A percentile compares a stretch with the other conserved stretches of the same genome.
phyloP scores from a whole-genome alignment of 2,888 invertebrate genomes.

The Actias luna region DNA sequence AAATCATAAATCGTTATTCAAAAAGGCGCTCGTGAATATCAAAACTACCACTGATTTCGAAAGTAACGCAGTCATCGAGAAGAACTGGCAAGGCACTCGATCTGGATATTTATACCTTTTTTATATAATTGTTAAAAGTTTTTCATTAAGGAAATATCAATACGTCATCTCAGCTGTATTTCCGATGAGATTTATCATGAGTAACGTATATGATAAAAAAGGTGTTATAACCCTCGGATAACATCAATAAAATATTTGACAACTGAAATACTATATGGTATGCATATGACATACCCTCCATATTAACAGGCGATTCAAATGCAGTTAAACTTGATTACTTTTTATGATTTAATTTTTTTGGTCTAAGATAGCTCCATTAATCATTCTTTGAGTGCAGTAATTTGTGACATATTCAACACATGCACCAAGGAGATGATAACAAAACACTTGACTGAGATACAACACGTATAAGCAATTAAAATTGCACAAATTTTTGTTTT shows the following conservation, averaged over 20 bases:
- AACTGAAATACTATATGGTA: neutral
- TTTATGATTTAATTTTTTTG: neutral
- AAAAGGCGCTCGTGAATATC: too few relatives aligned
- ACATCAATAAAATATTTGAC: too few relatives aligned
- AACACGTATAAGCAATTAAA: neutral
- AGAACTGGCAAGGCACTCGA: too few relatives aligned
- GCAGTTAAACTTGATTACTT: neutral
- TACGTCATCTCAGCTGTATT: neutral
- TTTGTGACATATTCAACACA: neutral
- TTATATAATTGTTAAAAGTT: too few relatives aligned
- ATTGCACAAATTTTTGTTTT: constrained; percentile 3
- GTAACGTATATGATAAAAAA: too few relatives aligned
- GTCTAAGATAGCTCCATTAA: neutral
- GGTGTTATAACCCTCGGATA: too few relatives aligned
- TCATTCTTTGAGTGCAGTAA: neutral
- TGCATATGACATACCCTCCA: neutral
- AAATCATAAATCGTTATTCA: too few relatives aligned
- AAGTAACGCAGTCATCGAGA: too few relatives aligned
- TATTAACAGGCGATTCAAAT: neutral
- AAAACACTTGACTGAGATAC: neutral
- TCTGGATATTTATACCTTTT: too few relatives aligned
- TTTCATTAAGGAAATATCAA: neutral
- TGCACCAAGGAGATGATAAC: neutral
- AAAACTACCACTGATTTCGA: too few relatives aligned
- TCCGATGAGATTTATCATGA: too few relatives aligned